These are phyloP conservation scores for Zoanthus sociatus DNA, from an alignment of 92 coral and sea anemone species.

Conservation along the genomic window DNA sequence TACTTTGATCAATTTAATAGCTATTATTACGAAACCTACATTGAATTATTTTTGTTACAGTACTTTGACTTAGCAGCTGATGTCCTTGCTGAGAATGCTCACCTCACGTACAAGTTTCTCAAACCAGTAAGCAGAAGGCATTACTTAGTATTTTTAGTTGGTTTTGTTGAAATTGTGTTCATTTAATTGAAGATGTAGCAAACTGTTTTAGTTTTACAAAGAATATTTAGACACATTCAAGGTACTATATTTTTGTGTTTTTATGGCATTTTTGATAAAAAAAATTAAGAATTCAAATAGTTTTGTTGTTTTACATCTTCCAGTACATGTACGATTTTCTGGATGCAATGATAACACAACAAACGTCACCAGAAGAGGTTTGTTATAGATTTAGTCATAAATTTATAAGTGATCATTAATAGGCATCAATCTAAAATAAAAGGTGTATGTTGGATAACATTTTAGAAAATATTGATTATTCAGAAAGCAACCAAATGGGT, in stretches of 20 bases:
- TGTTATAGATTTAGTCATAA: background rate
- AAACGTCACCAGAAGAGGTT: conserved; percentile 99
- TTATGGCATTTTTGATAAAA: too few relatives aligned
- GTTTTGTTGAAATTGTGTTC: background rate
- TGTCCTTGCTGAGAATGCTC: conserved; percentile 99
- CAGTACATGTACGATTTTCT: conserved; percentile 99
- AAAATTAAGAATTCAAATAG: too few relatives aligned
- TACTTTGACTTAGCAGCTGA: conserved; percentile 38
- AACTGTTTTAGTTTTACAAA: background rate
- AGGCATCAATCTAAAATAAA: too few relatives aligned
- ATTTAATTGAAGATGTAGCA: background rate
- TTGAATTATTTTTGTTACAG: background rate
- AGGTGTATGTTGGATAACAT: too few relatives aligned
- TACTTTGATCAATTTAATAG: too few relatives aligned
- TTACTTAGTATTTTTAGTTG: background rate
- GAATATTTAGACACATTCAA: too few relatives aligned
- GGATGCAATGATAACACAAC: conserved; percentile 97
- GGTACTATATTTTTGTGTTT: too few relatives aligned
- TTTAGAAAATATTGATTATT: too few relatives aligned
- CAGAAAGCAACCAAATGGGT: too few relatives aligned
- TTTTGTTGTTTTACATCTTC: conserved; percentile 23
- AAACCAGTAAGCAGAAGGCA: conserved; percentile 75
- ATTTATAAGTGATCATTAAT: too few relatives aligned
- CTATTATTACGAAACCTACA: too few relatives aligned
- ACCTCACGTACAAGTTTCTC: conserved; percentile 93